Base-by-base conservation (phyloP, 2,113 vertebrate species). In the Gobio gobio region DNA sequence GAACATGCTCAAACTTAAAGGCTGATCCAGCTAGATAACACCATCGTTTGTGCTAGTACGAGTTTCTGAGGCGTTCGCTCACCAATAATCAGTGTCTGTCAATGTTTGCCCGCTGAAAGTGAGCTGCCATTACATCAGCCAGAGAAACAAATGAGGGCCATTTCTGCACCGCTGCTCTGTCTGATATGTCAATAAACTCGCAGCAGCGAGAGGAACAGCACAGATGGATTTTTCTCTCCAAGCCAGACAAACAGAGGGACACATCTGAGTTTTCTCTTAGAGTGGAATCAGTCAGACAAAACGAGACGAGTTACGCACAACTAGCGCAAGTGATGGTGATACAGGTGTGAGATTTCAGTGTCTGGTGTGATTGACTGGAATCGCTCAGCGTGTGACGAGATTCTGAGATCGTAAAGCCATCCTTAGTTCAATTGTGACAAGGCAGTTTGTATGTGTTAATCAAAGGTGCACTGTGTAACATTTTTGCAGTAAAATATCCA, bases 121-220 rank as follows among this genome's bases (percentile, higher is more conserved):
- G 85, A 90, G 90, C 92, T 95, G 93, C 92, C 93, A 94, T 95
- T 94, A 95, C 90, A 90, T 93, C 90, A 93, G 93, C 92, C 91
- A 83, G 92, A 94, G 92, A 95, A 95, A 96, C 94, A 94, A 96
- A 95, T 91, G 93, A 94, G 94, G 91, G 93, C 94, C 94, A 93
- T 96, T 95, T 95, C 92, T 92, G 88, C 92, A 93, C 92, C 92
- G 92, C 91, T 94, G 74, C 74, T 93, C 93, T 91, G 91, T 93
- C 91, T 93, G 93, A 94, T 94, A 93, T 91, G 93, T 94, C 94
- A 94, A 94, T 94, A 95, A 94, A 73, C 84, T 84, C 91, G 92
- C 90, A 79, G 91, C 91, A 88, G 91, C 91, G 85, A 75, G 89
- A 90, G 93, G 91, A 94, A 92, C 92, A 90, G 89, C 81, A 22